Conservation (phyloP, 2,888 invertebrate species). For the Drepanosiphum platanoidis region DNA sequence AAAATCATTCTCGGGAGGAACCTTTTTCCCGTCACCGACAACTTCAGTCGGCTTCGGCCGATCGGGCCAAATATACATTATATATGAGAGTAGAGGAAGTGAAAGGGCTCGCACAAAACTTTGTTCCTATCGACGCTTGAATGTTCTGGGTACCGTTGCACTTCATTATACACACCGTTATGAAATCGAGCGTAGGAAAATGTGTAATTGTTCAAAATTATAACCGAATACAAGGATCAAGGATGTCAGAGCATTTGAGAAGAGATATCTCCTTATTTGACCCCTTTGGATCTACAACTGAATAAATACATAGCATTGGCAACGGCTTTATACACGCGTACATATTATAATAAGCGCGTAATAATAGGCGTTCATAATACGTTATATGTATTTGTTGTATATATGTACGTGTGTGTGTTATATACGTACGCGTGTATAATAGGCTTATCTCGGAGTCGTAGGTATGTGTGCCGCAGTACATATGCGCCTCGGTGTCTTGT, state of each 20-base stretch:
- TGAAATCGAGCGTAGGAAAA: background rate
- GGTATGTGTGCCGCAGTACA: no score
- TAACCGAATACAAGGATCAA: no score
- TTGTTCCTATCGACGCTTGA: background rate
- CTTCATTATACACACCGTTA: background rate
- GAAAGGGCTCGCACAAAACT: background rate
- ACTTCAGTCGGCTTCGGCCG: background rate
- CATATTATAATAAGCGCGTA: background rate
- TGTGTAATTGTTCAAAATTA: background rate
- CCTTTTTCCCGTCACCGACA: background rate
- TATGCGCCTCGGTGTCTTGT: background rate
- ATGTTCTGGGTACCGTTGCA: background rate
- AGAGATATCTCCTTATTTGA: no score
- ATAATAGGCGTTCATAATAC: background rate
- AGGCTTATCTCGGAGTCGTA: conserved; percentile 20
- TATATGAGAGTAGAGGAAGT: no score
- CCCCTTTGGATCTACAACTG: background rate
- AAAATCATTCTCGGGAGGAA: background rate
- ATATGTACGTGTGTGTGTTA: background rate
- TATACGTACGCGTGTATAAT: background rate
- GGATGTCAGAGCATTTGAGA: no score
- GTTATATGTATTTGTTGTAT: background rate
- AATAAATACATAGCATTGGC: background rate
- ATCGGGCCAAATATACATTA: no score
- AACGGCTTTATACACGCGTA: background rate